Percentiles rank a stretch among this genome's conserved stretches.
These are phyloP conservation scores for Aphelocoma coerulescens DNA, from an alignment of 2,113 vertebrate genomes.

Conservation along the genomic window DNA sequence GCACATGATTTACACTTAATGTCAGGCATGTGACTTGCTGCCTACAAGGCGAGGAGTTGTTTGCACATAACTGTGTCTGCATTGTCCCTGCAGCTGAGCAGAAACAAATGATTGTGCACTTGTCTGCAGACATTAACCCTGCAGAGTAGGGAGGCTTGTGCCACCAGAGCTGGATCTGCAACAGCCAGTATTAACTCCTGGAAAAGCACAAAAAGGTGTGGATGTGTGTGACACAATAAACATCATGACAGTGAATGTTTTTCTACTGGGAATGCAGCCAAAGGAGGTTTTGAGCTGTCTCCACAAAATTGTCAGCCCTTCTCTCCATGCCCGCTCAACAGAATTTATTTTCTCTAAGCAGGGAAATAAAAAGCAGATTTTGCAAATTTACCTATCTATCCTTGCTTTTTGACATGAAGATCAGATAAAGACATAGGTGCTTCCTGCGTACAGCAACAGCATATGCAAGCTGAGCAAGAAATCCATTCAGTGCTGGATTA, in stretches of 20 bases:
- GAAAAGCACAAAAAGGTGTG: background rate
- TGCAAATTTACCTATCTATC: background rate
- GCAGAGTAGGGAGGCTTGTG: background rate
- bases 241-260: background rate
- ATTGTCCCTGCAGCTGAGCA: constrained; percentile 27
- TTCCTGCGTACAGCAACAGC: background rate
- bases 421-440: background rate
- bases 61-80: constrained; percentile 17
- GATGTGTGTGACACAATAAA: background rate
- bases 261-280: background rate
- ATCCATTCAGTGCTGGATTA: background rate
- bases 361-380: background rate
- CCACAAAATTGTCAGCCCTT: background rate
- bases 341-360: background rate
- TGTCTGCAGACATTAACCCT: constrained; percentile 15
- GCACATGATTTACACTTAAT: constrained; percentile 3
- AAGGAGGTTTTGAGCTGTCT: background rate
- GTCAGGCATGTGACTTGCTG: constrained; percentile 13
- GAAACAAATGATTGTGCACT: background rate
- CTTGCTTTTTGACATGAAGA: background rate
- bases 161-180: background rate
- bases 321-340: background rate
- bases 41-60: constrained; percentile 21
- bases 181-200: background rate
- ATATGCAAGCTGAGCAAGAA: background rate